These are phyloP conservation scores for Coleophora deauratella DNA, from an alignment of 2,888 invertebrate genomes.

Conservation along the genomic window DNA sequence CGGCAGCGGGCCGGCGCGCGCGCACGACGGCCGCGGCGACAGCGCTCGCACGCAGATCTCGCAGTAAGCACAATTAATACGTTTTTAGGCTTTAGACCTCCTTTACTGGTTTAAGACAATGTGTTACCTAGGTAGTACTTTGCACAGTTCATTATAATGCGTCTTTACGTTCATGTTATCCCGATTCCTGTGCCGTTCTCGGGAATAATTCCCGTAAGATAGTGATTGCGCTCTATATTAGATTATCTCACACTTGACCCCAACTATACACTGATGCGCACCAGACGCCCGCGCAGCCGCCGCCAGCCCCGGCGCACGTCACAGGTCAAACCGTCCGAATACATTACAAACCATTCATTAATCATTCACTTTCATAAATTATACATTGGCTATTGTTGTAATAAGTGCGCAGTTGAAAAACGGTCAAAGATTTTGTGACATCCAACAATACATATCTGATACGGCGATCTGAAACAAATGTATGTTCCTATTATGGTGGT, in stretches of 20 bases:
- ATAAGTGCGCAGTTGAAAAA: constrained; percentile 18
- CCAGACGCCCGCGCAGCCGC: constrained; percentile 10
- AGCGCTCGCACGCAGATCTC: constrained; percentile 24
- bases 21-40: constrained; percentile 30
- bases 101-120: no score
- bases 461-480: neutral
- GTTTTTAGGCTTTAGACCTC: no score
- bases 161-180: no score
- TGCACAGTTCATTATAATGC: no score
- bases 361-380: constrained; percentile 38
- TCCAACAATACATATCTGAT: neutral
- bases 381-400: constrained; percentile 18
- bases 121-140: no score
- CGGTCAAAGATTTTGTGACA: constrained; percentile 1
- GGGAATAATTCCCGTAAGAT: no score
- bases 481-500: no score
- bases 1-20: constrained; percentile 28
- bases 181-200: no score
- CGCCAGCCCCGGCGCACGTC: constrained; percentile 12
- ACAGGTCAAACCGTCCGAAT: constrained; percentile 42
- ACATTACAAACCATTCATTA: constrained; percentile 46
- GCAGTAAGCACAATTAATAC: no score
- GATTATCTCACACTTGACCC: no score
- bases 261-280: no score
- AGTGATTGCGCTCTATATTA: no score